Conservation (phyloP, 2,113 vertebrate genomes). For the Psettodes erumei region DNA sequence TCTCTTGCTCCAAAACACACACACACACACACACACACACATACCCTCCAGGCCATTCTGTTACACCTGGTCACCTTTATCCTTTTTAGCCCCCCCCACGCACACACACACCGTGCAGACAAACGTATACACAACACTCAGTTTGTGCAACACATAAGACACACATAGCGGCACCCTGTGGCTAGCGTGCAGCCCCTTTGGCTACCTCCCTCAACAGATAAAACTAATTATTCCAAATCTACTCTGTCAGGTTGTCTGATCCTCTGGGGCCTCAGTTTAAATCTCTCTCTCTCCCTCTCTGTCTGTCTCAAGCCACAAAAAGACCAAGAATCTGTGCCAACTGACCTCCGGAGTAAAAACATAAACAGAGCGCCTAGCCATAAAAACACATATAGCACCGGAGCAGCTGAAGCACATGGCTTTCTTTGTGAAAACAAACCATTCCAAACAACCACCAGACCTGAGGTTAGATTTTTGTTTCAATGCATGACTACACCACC, state of each 20-base stretch:
- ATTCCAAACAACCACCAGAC: constrained; percentile 6
- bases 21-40: constrained; percentile 55
- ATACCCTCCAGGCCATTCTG: constrained; percentile 73
- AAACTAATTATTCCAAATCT: constrained; percentile 87
- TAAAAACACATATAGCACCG: constrained; percentile 56
- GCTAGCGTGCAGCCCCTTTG: constrained; percentile 59
- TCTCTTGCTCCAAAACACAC: constrained; percentile 57
- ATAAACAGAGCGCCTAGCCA: constrained; percentile 45
- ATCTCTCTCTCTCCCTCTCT: constrained; percentile 42
- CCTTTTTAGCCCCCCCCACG: constrained; percentile 59
- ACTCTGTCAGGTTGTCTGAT: constrained; percentile 79
- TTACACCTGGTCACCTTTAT: constrained; percentile 84
- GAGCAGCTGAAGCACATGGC: constrained; percentile 41
- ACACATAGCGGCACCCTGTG: constrained; percentile 56
- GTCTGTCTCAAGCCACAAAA: constrained; percentile 50
- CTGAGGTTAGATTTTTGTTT: not conserved
- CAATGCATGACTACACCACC: not conserved
- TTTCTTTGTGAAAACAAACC: constrained; percentile 27
- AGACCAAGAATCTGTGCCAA: constrained; percentile 43
- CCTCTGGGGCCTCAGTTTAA: constrained; percentile 67
- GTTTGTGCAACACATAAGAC: constrained; percentile 39
- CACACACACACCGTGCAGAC: constrained; percentile 9
- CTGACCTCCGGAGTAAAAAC: constrained; percentile 64
- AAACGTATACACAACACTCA: constrained; percentile 41
- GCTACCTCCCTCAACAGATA: constrained; percentile 74